phyloP scores from a whole-genome alignment of 2,113 vertebrate genomes.

The Phyllostomus discolor region DNA sequence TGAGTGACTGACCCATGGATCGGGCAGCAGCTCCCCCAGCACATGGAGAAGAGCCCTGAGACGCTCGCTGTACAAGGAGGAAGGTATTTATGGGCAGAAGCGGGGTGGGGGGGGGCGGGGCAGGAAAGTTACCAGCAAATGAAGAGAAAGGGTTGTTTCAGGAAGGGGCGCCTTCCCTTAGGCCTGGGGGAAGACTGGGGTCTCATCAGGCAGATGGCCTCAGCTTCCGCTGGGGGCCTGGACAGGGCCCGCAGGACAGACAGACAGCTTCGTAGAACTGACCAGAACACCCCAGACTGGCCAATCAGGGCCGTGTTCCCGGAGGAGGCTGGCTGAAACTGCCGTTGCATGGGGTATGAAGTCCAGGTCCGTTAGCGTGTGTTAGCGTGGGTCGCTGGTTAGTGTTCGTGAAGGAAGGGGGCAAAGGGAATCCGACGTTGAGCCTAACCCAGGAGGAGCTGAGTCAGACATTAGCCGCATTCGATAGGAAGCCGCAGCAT shows the following conservation, averaged over 20 bases:
- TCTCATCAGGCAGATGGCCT: not conserved
- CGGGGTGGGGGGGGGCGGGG: no score
- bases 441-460: no score
- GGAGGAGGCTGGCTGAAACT: not conserved
- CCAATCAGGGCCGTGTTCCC: not conserved
- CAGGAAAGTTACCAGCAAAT: not conserved
- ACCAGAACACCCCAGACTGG: not conserved
- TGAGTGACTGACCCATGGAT: not conserved
- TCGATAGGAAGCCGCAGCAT: no score
- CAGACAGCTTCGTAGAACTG: not conserved
- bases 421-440: no score
- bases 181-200: not conserved
- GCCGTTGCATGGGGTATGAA: no score
- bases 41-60: not conserved
- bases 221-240: not conserved
- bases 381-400: no score
- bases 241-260: not conserved
- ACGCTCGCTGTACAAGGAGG: no score
- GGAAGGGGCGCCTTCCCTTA: not conserved
- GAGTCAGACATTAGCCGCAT: no score
- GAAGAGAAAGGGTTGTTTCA: not conserved
- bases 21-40: accelerated
- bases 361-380: no score
- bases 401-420: no score
- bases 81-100: not conserved